Evolutionary conservation across 2,888 invertebrate genomes (phyloP).

Genomic region (Loripinus fragilis): DNA sequence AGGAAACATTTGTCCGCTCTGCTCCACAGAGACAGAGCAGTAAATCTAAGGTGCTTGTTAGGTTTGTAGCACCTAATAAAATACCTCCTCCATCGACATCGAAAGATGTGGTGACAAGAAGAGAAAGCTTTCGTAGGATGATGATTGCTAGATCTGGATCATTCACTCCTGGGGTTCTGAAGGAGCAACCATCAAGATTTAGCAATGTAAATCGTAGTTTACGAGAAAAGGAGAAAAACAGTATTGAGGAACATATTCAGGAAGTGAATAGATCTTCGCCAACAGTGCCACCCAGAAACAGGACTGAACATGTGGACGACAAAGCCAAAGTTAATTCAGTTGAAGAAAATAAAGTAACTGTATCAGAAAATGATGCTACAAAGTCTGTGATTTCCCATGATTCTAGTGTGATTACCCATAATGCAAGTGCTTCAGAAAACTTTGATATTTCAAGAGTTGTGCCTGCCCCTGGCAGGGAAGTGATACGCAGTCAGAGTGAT

Average conservation of each 20-base stretch:
- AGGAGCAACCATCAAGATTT: slow-evolving; percentile 44
- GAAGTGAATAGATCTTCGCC: slow-evolving; percentile 32
- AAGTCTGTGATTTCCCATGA: slow-evolving; percentile 22
- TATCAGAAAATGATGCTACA: slow-evolving; percentile 17
- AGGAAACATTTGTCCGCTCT: slow-evolving; percentile 61
- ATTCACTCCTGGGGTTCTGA: slow-evolving; percentile 58
- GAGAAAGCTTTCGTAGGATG: slow-evolving; percentile 77
- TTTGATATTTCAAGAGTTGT: slow-evolving; percentile 31
- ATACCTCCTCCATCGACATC: slow-evolving; percentile 77
- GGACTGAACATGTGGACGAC: slow-evolving; percentile 42
- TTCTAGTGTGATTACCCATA: slow-evolving; percentile 11
- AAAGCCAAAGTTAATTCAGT: slow-evolving; percentile 33
- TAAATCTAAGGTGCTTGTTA: slow-evolving; percentile 73
- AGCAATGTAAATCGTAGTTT: slow-evolving; percentile 50
- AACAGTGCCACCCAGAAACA: slow-evolving; percentile 16
- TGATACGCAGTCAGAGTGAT: slow-evolving; percentile 53
- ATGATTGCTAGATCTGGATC: slow-evolving; percentile 75
- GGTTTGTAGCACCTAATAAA: slow-evolving; percentile 75
- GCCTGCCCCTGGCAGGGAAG: slow-evolving; percentile 43
- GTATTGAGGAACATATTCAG: slow-evolving; percentile 49
- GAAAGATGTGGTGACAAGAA: slow-evolving; percentile 75
- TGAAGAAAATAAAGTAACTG: slow-evolving; percentile 18
- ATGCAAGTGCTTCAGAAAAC: slow-evolving; percentile 10
- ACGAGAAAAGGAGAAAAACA: slow-evolving; percentile 48
- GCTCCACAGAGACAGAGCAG: slow-evolving; percentile 63